These are phyloP conservation scores for Sycobia sp. DNA, from an alignment of 1,140 invertebrate species.

Conservation along the genomic window DNA sequence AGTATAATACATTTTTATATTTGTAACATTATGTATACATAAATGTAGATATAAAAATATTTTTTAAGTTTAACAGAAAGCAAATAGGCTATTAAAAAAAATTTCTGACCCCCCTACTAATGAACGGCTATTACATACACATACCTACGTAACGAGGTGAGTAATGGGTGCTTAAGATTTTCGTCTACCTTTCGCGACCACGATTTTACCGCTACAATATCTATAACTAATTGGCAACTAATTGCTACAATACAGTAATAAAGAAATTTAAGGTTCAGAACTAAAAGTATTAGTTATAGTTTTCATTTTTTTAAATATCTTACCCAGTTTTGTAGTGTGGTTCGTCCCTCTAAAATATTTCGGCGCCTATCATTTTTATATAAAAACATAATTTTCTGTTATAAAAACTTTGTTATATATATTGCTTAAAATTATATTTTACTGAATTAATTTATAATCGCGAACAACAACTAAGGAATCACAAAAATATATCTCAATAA, in stretches of 20 bases:
- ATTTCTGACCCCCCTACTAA: too few species aligned
- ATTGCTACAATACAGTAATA: not conserved
- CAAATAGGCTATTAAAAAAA: too few species aligned
- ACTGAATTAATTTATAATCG: too few species aligned
- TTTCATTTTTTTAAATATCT: too few species aligned
- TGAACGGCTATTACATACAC: too few species aligned
- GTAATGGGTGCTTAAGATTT: slow-evolving; percentile 71
- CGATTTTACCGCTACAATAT: slow-evolving; percentile 68
- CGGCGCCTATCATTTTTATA: slow-evolving; percentile 42
- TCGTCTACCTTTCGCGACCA: slow-evolving; percentile 67
- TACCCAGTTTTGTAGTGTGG: slow-evolving; percentile 68
- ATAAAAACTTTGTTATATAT: slow-evolving; percentile 31
- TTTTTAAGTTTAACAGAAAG: too few species aligned
- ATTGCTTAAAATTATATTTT: too few species aligned
- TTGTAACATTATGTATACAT: too few species aligned
- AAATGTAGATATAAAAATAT: too few species aligned
- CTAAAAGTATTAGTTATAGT: not conserved
- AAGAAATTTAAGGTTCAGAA: not conserved
- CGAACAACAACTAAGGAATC: too few species aligned
- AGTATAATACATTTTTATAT: too few species aligned
- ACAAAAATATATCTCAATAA: too few species aligned
- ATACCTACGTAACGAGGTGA: slow-evolving; percentile 74
- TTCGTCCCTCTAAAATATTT: slow-evolving; percentile 59
- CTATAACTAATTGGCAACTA: slow-evolving; percentile 39
- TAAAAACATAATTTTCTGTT: slow-evolving; percentile 5